Base-by-base conservation (phyloP, 2,888 invertebrate genomes). In the Aphidius colemani region DNA sequence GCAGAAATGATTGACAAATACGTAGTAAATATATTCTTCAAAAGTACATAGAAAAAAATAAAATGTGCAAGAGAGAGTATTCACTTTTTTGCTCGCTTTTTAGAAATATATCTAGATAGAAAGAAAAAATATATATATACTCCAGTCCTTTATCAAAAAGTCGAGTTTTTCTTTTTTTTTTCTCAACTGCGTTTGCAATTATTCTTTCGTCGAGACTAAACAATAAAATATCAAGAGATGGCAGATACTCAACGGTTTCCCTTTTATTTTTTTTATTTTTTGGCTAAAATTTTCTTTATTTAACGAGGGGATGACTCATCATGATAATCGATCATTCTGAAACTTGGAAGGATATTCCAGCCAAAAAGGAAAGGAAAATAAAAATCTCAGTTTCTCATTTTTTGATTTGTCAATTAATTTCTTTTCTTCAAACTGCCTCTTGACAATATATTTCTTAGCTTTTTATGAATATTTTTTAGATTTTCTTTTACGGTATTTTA, bases 221-320 rank as follows among this genome's bases (percentile, higher is more conserved):
- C 30, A 30, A 30, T 30, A 30, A 30, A 30, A 30, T 30, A 30
- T 30, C 30, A 30, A 30, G 30, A 53, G 46, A 49, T 48, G 13
- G 59, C 60, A 51, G 49, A 48, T 10, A 11, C 44, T 48, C 53
- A 62, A 56, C 63, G 41, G 59, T 56, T 53, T 56, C 67, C 66
- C 71, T 70, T 66, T 61, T 30, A 30, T 30, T 30, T 30, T 18
- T 18, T 18, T 13, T 30, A 2, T 30, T 30, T 30, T 30, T 30
- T 30, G 30, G 59, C 59, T 67, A 66, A 71, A 71, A 74, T 74
- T 75, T 71, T 64, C 70, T 61, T 59, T 11, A 59, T 59, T 49
- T 44, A 55, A 43, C 11, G 65, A 65, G 69, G 67, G 65, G 70
- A 71, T 76, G 75, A 76, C 71, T 76, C 75, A 76, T 75, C 75